Percentiles rank a stretch among this genome's conserved stretches.
phyloP scores from a whole-genome alignment of 64 coral and sea anemone genomes.

The Actinia equina region DNA sequence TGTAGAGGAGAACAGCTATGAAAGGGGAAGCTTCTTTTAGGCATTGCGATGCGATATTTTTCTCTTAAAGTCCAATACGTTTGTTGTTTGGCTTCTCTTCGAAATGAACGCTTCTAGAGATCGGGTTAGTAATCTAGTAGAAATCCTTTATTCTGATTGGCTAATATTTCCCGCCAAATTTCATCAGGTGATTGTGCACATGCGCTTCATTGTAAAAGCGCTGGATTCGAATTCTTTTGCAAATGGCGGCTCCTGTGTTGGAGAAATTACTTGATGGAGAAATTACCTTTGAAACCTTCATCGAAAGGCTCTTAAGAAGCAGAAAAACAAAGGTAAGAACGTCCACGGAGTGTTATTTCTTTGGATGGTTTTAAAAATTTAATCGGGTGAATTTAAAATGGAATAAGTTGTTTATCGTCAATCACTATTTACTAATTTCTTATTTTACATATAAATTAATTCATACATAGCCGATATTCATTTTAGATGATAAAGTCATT shows the following conservation, averaged over 20 bases:
- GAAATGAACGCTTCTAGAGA: not conserved
- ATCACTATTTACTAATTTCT: too few species aligned
- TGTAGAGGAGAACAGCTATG: slow-evolving; percentile 66
- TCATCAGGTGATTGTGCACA: not conserved
- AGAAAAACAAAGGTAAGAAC: not conserved
- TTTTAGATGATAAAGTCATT: too few species aligned
- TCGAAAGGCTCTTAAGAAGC: not conserved
- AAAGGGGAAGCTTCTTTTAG: slow-evolving; percentile 89
- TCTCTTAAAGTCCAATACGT: not conserved
- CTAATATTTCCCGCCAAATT: slow-evolving; percentile 70
- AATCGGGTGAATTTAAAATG: too few species aligned
- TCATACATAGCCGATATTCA: too few species aligned
- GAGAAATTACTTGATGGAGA: slow-evolving; percentile 47
- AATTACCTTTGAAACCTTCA: slow-evolving; percentile 48
- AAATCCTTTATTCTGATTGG: slow-evolving; percentile 52
- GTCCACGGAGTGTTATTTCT: not conserved
- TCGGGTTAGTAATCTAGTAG: not conserved
- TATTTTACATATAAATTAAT: too few species aligned
- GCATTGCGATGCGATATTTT: slow-evolving; percentile 41
- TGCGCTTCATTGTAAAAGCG: slow-evolving; percentile 60
- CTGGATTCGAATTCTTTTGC: slow-evolving; percentile 46
- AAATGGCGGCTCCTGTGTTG: slow-evolving; percentile 45
- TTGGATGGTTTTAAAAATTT: not conserved
- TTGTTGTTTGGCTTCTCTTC: not conserved
- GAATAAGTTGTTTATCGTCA: too few species aligned